These are phyloP conservation scores for Mya arenaria DNA, from an alignment of 1,140 invertebrate species.

Conservation along the genomic window DNA sequence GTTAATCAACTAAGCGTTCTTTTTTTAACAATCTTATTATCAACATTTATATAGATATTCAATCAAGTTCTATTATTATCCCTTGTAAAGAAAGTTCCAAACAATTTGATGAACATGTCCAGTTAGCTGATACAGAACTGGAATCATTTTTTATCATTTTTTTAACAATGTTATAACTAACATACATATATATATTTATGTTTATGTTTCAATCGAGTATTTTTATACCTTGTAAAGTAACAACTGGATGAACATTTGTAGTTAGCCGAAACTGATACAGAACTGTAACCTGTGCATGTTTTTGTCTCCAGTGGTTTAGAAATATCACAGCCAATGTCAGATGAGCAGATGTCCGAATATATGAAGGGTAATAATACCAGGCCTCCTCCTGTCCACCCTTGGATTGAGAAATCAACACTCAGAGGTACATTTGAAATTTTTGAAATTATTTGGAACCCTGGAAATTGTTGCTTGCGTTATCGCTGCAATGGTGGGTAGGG, in stretches of 20 bases:
- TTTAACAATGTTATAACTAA: background rate
- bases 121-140: background rate
- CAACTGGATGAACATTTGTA: too few species aligned
- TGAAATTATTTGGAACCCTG: too few species aligned
- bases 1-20: background rate
- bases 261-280: too few species aligned
- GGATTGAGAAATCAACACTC: conserved; percentile 29
- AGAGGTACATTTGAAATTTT: background rate
- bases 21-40: background rate
- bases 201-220: too few species aligned
- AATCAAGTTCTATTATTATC: background rate
- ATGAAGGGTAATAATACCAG: background rate
- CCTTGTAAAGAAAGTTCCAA: background rate
- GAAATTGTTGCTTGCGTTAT: too few species aligned
- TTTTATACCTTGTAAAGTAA: too few species aligned
- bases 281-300: background rate
- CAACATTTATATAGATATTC: background rate
- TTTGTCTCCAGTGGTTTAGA: conserved; percentile 27
- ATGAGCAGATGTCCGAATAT: conserved; percentile 17
- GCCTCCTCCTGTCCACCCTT: conserved; percentile 1
- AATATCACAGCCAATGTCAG: conserved; percentile 31
- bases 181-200: background rate
- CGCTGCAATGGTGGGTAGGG: too few species aligned
- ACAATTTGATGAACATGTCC: background rate
- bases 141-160: background rate